Evolutionary conservation across 2,797 vertebrate species (phyloP).

Genomic region (Heliangelus exortis): DNA sequence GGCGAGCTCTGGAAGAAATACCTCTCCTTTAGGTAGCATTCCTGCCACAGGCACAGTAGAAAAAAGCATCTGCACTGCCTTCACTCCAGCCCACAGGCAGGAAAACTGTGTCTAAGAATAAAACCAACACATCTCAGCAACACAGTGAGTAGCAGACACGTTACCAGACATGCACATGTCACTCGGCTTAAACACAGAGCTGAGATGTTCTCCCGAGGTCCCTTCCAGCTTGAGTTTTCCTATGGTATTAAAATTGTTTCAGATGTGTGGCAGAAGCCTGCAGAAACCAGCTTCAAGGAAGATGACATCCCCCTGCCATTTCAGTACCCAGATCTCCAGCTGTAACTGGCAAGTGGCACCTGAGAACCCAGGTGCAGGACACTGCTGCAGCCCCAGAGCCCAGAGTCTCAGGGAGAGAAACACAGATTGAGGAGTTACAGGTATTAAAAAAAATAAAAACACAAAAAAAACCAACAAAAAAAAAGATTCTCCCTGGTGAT

Average conservation of each 20-base stretch:
- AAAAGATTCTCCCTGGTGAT: rapidly evolving
- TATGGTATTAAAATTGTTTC: rapidly evolving
- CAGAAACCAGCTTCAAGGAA: not conserved
- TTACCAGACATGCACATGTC: rapidly evolving
- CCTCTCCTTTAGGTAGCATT: not conserved
- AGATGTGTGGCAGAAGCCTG: not conserved
- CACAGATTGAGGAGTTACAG: not conserved
- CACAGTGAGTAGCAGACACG: not conserved
- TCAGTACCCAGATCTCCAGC: not conserved
- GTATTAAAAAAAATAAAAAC: rapidly evolving
- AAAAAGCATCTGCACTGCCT: not conserved
- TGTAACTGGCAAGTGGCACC: not conserved
- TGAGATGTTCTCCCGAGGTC: not conserved
- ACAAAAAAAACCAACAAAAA: not conserved
- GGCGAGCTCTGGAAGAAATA: not conserved
- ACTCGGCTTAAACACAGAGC: rapidly evolving
- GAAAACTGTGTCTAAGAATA: not conserved
- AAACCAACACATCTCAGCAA: not conserved
- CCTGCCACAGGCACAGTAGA: not conserved
- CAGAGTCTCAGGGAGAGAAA: not conserved
- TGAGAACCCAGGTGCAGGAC: not conserved
- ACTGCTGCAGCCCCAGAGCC: not conserved
- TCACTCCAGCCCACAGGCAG: not conserved
- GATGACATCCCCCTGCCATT: not conserved
- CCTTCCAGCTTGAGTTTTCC: rapidly evolving